Evolutionary conservation across 2,113 vertebrate genomes (phyloP), one percentile per base, ranked within the genome.

Genomic region (Vulpes lagopus): DNA sequence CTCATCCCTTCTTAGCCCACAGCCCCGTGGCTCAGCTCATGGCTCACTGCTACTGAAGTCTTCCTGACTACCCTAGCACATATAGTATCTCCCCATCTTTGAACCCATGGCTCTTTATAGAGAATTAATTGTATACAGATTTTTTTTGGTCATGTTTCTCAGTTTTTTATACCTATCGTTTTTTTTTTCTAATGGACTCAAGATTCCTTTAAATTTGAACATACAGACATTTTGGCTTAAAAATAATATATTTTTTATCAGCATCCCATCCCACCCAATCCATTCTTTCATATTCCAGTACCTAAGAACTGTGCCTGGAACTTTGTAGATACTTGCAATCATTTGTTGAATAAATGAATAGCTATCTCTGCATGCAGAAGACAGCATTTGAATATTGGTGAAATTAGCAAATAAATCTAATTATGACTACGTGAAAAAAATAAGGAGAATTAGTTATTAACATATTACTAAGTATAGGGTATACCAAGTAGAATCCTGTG

Each of bases 301-400:
- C 82, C 19, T 85, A 78, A 90, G 43, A 84, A 80, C 51, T 87
- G 6, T 84, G 35, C 65, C 43, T 96, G 43, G 35, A 71, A 67
- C n/a, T 30, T 71, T 89, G 25, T 96, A 76, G 25, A 35, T 69
- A 82, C 38, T 43, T 82, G 25, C 16, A 67, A 69, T 96, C 11
- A 92, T 93, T 92, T 96, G 51, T 84, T 93, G 32, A 87, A 71
- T 85, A 76, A 92, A 64, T 32, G 69, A 95, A 76, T 62, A 6
- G 35, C 15, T 79, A 93, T 96, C 73, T 87, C 9, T 97, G 55
- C 25, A 73, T 81, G 10, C 35, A 14, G 59, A 35, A 88, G 19
- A 78, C 15, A 71, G 5, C 51, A 82, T 82, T 84, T 90, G 27
- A 94, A 51, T 94, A 82, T 81, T 82, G 12, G 5, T 53, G 22